Conservation (phyloP, 1,140 invertebrate genomes). For the Aplysia californica region DNA sequence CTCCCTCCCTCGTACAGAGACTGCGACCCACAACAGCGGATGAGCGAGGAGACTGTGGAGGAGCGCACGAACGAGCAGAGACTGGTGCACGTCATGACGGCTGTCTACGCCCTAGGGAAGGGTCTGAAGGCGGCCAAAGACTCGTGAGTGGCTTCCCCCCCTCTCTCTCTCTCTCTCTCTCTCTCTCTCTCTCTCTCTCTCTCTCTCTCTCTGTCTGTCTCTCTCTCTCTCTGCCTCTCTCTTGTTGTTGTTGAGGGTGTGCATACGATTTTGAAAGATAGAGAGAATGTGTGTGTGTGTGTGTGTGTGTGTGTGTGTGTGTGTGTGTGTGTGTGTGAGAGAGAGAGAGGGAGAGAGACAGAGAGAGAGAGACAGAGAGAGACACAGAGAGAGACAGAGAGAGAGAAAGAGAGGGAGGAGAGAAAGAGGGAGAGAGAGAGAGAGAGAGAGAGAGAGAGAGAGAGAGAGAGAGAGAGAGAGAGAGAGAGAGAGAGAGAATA, state of each 20-base stretch:
- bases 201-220: constrained; percentile 20
- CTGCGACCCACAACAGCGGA: constrained; percentile 19
- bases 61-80: constrained; percentile 43
- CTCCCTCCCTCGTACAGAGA: neutral
- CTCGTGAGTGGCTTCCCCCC: neutral
- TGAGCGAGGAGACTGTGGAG: constrained; percentile 31
- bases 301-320: too few species aligned
- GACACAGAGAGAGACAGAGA: too few species aligned
- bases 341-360: too few species aligned
- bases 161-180: constrained; percentile 16
- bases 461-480: neutral
- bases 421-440: too few species aligned
- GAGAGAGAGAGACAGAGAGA: too few species aligned
- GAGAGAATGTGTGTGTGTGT: too few species aligned
- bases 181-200: neutral
- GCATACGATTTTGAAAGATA: neutral
- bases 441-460: too few species aligned
- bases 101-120: constrained; percentile 43
- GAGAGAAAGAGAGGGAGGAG: too few species aligned
- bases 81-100: constrained; percentile 48
- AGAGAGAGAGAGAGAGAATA: neutral
- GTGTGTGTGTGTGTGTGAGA: too few species aligned
- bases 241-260: neutral
- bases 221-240: neutral
- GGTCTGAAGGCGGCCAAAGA: constrained; percentile 36